Base-by-base conservation (phyloP, 1,140 invertebrate genomes). In the Cotesia chilonis region DNA sequence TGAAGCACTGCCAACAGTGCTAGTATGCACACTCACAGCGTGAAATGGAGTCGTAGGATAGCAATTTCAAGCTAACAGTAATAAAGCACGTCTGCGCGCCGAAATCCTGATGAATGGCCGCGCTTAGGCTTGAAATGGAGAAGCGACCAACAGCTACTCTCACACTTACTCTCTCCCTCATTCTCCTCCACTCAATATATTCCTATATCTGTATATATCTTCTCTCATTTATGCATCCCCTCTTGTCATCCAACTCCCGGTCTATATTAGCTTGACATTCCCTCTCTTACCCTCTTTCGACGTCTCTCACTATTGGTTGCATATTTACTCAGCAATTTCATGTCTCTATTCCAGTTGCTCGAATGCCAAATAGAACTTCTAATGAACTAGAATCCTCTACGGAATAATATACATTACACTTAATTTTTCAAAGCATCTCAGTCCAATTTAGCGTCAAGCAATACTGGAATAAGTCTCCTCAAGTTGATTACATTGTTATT, bases 121-220 rank as follows among this genome's bases (percentile, higher is more conserved):
- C 85, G 86, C 86, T 87, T 87, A 87, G 85, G 85, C 85, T 87
- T 82, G 84, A 87, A 87, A 87, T 87, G 85, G 84, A 87, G 85
- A 85, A 85, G 82, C 83, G 82, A 83, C 85, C 84, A 86, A 38
- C 70, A 64, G 82, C 79, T 80, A 79, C 81, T 84, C 82, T 83
- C 82, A 79, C 80, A 82, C 82, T 82, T 81, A 81, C 81, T 82
- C 78, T 77, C 79, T 80, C 79, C 70, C 77, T 72, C 75, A n/a
- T 71, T 76, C 73, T 59, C 6, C 51, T 75, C 64, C 70, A 35
- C 59, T 28, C 28, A 28, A 28, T 28, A 28, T 28, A 28, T 28
- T 28, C 28, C 28, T 57, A 20, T 51, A 47, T 47, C 6, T 47
- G 41, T 20, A 28, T 28, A 28, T 28, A 35, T 54, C 72, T 74